Conservation (phyloP, 2,113 vertebrate genomes). For the Aegotheles bennettii region DNA sequence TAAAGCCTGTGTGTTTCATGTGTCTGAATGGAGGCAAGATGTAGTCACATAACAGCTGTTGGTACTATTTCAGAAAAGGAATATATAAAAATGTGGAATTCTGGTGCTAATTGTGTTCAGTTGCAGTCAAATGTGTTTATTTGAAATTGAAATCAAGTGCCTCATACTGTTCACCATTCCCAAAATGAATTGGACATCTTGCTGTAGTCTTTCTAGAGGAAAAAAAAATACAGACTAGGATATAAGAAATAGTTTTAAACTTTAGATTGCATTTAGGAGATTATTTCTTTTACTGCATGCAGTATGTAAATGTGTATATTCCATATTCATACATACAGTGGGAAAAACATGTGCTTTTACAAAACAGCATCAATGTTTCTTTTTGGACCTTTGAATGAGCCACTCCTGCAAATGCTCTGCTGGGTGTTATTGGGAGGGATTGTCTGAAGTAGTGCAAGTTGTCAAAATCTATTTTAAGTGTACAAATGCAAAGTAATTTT, state of each 20-base stretch:
- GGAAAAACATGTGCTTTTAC: neutral
- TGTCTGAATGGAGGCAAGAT: neutral
- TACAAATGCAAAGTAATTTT: neutral
- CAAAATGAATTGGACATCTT: neutral
- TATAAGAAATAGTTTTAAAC: neutral
- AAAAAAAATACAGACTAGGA: neutral
- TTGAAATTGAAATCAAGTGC: neutral
- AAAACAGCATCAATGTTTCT: neutral
- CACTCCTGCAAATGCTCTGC: fast-evolving
- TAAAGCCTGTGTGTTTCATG: neutral
- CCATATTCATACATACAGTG: fast-evolving
- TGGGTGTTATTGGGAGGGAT: fast-evolving
- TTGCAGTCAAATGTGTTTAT: neutral
- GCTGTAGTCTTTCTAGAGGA: neutral
- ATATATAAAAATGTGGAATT: neutral
- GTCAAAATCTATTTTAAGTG: neutral
- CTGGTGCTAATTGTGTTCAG: neutral
- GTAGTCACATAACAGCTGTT: fast-evolving
- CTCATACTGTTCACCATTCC: neutral
- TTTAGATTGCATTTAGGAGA: fast-evolving
- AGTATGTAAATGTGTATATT: neutral
- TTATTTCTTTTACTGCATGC: neutral
- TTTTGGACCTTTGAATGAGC: neutral
- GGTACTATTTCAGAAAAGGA: neutral
- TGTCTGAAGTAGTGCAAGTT: fast-evolving